Evolutionary conservation across 2,888 invertebrate species (phyloP).

Genomic region (Synergus umbraculus): DNA sequence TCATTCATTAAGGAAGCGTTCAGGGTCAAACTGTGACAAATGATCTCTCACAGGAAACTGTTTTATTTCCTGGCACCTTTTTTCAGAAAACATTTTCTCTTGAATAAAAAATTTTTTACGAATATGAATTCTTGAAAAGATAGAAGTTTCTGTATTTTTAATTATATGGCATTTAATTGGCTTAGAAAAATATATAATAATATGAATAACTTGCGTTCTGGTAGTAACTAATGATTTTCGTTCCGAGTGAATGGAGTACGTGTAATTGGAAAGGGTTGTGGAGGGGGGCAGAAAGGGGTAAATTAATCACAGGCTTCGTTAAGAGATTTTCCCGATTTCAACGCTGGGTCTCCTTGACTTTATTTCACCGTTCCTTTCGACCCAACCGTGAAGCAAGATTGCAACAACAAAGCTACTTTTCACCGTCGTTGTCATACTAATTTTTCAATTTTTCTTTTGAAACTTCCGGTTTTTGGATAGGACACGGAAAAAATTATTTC

Average conservation of each 20-base stretch:
- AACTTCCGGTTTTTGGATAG: no score
- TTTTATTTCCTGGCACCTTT: background rate
- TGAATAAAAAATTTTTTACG: no score
- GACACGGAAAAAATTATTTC: no score
- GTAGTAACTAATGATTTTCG: background rate
- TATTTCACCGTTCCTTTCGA: slow-evolving; percentile 23
- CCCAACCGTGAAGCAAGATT: slow-evolving; percentile 27
- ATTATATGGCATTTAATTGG: no score
- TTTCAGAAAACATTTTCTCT: no score
- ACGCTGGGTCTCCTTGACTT: slow-evolving; percentile 35
- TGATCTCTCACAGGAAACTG: background rate
- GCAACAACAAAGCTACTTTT: slow-evolving; percentile 38
- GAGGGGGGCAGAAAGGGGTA: slow-evolving; percentile 4
- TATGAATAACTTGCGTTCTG: background rate
- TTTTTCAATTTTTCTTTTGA: slow-evolving; percentile 14
- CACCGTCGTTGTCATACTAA: background rate
- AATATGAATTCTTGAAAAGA: no score
- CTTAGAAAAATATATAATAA: background rate
- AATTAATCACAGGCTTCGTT: slow-evolving; percentile 40
- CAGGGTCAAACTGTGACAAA: slow-evolving; percentile 1
- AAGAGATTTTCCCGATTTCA: slow-evolving; percentile 35
- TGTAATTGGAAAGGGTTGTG: background rate
- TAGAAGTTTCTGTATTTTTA: no score
- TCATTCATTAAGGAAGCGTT: background rate
- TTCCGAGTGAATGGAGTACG: slow-evolving; percentile 18